These are phyloP conservation scores for Camelus dromedarius DNA, from an alignment of 2,113 vertebrate genomes.

Conservation along the genomic window DNA sequence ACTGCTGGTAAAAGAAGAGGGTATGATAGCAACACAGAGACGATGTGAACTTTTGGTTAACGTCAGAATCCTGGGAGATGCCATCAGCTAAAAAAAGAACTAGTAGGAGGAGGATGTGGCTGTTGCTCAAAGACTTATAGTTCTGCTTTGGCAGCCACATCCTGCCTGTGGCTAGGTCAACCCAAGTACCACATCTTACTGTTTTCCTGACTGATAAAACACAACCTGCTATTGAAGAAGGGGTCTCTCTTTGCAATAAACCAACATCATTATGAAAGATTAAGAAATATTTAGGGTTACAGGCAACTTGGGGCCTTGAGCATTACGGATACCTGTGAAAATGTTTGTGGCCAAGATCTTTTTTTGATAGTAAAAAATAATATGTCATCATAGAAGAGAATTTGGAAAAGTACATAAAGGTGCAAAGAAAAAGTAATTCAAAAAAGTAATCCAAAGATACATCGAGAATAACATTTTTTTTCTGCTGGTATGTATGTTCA, in stretches of 20 bases:
- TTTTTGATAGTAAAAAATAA: background rate
- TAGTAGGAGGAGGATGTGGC: conserved; percentile 79
- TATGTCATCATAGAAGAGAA: background rate
- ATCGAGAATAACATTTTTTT: background rate
- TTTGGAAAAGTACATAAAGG: background rate
- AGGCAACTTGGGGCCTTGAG: background rate
- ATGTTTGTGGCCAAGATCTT: background rate
- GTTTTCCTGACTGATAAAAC: conserved; percentile 51
- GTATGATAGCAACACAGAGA: background rate
- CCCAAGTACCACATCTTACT: conserved; percentile 62
- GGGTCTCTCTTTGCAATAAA: background rate
- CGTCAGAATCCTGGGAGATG: conserved; percentile 72
- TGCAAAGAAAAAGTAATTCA: background rate
- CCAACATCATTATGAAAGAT: fast-evolving
- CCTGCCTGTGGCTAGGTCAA: conserved; percentile 74
- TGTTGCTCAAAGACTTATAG: conserved; percentile 63
- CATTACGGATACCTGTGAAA: background rate
- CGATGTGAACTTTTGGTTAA: conserved; percentile 47
- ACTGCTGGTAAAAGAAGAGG: background rate
- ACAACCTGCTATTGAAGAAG: conserved; percentile 40
- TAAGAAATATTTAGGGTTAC: background rate
- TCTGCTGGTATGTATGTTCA: background rate
- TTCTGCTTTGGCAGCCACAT: conserved; percentile 64
- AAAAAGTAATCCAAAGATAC: background rate
- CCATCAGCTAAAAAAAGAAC: conserved; percentile 77